Conservation (phyloP, 2,888 invertebrate genomes). For the Galerucella calmariensis region DNA sequence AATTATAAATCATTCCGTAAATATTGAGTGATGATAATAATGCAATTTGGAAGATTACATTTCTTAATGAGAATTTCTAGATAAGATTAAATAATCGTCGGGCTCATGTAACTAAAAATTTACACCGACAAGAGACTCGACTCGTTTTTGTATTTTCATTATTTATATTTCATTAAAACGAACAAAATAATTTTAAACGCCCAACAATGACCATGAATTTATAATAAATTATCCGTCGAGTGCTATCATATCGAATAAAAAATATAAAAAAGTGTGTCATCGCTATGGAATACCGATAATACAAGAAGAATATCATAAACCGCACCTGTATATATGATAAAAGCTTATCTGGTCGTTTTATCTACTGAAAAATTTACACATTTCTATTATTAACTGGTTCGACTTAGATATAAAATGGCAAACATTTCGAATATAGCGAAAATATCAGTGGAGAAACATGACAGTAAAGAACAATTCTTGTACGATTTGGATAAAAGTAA, state of each 20-base stretch:
- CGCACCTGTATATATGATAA: slow-evolving; percentile 36
- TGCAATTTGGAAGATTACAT: neutral
- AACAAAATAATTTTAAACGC: too few relatives aligned
- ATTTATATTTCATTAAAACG: too few relatives aligned
- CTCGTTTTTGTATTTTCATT: too few relatives aligned
- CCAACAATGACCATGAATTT: too few relatives aligned
- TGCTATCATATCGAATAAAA: neutral
- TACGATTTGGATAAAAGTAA: slow-evolving; percentile 53
- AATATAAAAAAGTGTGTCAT: slow-evolving; percentile 11
- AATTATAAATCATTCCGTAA: neutral
- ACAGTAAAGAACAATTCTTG: slow-evolving; percentile 51
- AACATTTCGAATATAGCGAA: slow-evolving; percentile 52
- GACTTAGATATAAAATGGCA: slow-evolving; percentile 13
- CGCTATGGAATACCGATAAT: slow-evolving; percentile 8
- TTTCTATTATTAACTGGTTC: slow-evolving; percentile 4
- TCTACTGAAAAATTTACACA: slow-evolving; percentile 32
- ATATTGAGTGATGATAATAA: neutral
- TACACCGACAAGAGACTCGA: too few relatives aligned
- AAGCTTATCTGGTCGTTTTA: slow-evolving; percentile 35
- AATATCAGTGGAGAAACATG: slow-evolving; percentile 55
- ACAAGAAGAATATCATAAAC: slow-evolving; percentile 21
- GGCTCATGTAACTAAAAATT: too few relatives aligned
- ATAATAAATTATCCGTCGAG: too few relatives aligned
- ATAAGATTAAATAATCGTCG: too few relatives aligned
- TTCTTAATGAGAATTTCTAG: too few relatives aligned